Evolutionary conservation across 2,113 vertebrate species (phyloP).

Genomic region (Pholis gunnellus): DNA sequence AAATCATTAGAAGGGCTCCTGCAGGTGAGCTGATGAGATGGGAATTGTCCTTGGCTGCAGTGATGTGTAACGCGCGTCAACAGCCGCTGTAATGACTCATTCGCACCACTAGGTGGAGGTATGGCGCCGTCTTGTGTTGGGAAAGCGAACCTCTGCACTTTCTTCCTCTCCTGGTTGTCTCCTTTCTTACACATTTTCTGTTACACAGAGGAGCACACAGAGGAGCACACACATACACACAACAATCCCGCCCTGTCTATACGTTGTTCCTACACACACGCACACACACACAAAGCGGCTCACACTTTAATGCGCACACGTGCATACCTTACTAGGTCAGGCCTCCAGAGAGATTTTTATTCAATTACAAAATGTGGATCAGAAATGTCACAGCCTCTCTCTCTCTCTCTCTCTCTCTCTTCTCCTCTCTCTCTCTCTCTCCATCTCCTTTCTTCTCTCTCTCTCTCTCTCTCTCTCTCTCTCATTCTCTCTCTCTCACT

Average conservation of each 20-base stretch:
- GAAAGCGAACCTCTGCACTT: slow-evolving; percentile 2
- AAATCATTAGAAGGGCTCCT: slow-evolving; percentile 72
- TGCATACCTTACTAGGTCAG: slow-evolving; percentile 68
- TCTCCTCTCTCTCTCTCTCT: slow-evolving; percentile 22
- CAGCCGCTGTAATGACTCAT: slow-evolving; percentile 27
- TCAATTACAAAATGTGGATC: slow-evolving; percentile 81
- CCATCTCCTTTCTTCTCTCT: too few relatives aligned
- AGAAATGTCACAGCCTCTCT: slow-evolving; percentile 69
- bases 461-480: slow-evolving; percentile 12
- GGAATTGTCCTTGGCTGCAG: slow-evolving; percentile 62
- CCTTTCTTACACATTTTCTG: slow-evolving; percentile 42
- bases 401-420: slow-evolving; percentile 6
- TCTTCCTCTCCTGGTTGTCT: slow-evolving; percentile 26
- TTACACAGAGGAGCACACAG: slow-evolving; percentile 26
- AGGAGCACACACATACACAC: slow-evolving; percentile 23
- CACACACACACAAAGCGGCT: not conserved
- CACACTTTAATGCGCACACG: slow-evolving; percentile 2
- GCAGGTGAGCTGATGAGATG: slow-evolving; percentile 75
- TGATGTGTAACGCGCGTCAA: slow-evolving; percentile 37
- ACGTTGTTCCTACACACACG: slow-evolving; percentile 15
- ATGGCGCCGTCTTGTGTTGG: slow-evolving; percentile 50
- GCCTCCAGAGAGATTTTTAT: slow-evolving; percentile 73
- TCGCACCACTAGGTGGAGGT: slow-evolving; percentile 74
- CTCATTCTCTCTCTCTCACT: slow-evolving; percentile 19
- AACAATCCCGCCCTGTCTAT: slow-evolving; percentile 14